These are phyloP conservation scores for Sinocyclocheilus maitianheensis DNA, from an alignment of 2,113 vertebrate genomes.

Conservation along the genomic window DNA sequence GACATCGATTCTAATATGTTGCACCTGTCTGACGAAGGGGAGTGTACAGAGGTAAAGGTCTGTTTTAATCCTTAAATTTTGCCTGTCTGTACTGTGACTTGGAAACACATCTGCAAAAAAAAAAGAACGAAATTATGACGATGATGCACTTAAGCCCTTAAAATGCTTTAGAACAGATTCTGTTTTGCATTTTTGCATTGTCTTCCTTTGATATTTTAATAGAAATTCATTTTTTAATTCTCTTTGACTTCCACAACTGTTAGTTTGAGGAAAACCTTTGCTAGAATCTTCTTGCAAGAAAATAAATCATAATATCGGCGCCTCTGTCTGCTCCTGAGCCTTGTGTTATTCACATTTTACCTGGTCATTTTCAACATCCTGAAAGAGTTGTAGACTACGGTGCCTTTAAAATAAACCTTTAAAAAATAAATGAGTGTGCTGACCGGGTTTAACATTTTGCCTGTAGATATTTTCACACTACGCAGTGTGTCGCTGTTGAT, in stretches of 20 bases:
- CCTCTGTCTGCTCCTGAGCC: neutral
- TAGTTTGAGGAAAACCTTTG: neutral
- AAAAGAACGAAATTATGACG: neutral
- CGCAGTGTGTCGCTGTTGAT: conserved; percentile 1
- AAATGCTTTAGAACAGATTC: too few relatives aligned
- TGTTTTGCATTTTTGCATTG: too few relatives aligned
- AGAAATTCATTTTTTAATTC: neutral
- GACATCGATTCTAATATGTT: conserved; percentile 21
- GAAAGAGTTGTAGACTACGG: neutral
- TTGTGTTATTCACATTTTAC: neutral
- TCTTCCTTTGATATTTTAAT: too few relatives aligned
- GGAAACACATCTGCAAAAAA: neutral
- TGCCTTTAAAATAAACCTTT: neutral
- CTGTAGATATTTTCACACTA: neutral
- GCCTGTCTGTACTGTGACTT: neutral
- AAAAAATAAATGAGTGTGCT: neutral
- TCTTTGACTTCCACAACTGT: neutral
- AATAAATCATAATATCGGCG: neutral
- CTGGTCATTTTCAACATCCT: neutral
- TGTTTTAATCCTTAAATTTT: neutral
- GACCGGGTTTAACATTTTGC: neutral
- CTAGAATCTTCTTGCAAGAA: neutral
- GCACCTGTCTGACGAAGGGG: neutral
- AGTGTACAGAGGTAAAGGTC: conserved; percentile 26
- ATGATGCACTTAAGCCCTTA: neutral